Evolutionary conservation across 2,113 vertebrate species (phyloP).

Genomic region (Rhabdomys dilectus): DNA sequence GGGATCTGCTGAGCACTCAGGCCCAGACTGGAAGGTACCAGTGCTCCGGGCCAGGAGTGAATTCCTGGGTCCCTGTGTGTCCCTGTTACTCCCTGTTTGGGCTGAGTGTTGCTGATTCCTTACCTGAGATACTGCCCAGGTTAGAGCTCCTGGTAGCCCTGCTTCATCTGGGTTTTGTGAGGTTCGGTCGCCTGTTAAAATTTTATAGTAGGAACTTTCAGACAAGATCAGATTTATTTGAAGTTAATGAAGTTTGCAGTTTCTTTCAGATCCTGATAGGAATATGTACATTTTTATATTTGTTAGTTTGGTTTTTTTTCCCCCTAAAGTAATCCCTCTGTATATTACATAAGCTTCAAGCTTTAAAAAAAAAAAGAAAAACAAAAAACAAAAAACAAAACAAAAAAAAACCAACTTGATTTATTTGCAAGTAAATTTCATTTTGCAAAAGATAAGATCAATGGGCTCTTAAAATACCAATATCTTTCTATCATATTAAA

Average conservation of each 20-base stretch:
- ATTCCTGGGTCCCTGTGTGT: no score
- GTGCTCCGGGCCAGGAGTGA: no score
- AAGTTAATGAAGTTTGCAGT: not conserved
- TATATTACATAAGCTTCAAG: not conserved
- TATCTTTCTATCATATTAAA: slow-evolving; percentile 35
- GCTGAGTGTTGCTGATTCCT: no score
- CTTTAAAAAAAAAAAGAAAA: not conserved
- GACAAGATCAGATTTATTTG: not conserved
- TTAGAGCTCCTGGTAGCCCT: no score
- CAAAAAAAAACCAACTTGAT: no score
- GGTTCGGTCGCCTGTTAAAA: no score
- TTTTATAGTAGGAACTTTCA: slow-evolving; percentile 39
- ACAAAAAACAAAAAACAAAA: no score
- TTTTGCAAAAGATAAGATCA: slow-evolving; percentile 12
- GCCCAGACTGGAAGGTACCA: no score
- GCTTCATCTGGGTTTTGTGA: no score
- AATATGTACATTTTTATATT: not conserved
- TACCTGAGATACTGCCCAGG: no score
- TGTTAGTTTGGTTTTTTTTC: slow-evolving; percentile 8
- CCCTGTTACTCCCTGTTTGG: no score
- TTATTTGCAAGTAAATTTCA: slow-evolving; percentile 54
- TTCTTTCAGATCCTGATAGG: not conserved
- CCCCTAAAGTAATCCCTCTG: not conserved
- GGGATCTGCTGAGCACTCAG: no score
- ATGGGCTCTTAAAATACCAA: slow-evolving; percentile 5